A percentile compares a stretch with the other conserved stretches of the same genome.
Conservation (phyloP, 2,113 vertebrate species). For the Galeopterus variegatus region DNA sequence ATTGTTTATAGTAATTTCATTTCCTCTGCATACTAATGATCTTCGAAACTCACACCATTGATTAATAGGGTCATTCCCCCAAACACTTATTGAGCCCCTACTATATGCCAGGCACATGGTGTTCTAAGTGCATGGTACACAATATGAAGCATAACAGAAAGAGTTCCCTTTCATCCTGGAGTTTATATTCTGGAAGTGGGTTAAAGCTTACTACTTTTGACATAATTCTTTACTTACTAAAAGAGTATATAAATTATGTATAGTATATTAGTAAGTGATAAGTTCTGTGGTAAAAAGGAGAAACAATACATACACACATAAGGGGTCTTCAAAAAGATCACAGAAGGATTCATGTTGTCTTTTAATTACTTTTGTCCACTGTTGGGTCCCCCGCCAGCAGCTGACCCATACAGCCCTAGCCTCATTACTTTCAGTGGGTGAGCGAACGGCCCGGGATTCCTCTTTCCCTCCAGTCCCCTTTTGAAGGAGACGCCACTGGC, state of each 20-base stretch:
- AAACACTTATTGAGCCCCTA: background rate
- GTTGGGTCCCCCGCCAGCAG: too few species aligned
- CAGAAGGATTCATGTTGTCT: too few species aligned
- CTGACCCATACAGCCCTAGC: too few species aligned
- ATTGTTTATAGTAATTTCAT: background rate
- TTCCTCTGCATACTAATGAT: background rate
- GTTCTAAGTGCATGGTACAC: background rate
- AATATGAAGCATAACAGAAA: slow-evolving; percentile 14
- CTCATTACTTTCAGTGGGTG: too few species aligned
- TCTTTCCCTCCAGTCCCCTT: too few species aligned
- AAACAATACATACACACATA: background rate
- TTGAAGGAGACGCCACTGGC: too few species aligned
- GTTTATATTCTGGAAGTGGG: background rate
- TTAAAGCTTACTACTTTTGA: background rate
- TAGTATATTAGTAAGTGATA: background rate
- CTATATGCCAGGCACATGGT: background rate
- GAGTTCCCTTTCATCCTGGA: background rate
- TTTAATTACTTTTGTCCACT: too few species aligned
- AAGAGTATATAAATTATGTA: background rate
- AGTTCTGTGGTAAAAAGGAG: slow-evolving; percentile 9
- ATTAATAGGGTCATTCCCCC: background rate
- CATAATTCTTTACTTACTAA: background rate
- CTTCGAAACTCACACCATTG: slow-evolving; percentile 21
- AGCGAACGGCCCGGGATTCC: too few species aligned
- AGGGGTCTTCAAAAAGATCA: too few species aligned